These are phyloP conservation scores for Alectoris magna DNA, from an alignment of 2,797 vertebrate species.

Conservation along the genomic window DNA sequence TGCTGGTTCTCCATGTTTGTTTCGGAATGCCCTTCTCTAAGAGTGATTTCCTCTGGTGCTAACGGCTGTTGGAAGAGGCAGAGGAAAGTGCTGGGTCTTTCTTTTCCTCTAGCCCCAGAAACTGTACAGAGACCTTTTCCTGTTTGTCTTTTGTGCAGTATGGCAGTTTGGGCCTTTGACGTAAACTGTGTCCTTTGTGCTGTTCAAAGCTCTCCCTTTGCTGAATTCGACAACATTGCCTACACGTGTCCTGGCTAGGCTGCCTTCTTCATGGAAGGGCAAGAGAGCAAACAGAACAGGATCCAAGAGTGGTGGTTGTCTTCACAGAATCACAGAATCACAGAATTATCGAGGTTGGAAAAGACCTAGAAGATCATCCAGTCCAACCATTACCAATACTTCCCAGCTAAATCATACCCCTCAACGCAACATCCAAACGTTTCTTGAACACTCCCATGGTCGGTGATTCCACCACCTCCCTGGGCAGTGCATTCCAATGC, in stretches of 20 bases:
- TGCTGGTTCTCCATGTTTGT: background rate
- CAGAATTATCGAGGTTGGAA: too few relatives aligned
- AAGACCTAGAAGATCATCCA: too few relatives aligned
- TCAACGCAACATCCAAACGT: too few relatives aligned
- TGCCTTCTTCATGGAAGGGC: background rate
- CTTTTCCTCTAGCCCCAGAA: constrained; percentile 27
- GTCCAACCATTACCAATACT: too few relatives aligned
- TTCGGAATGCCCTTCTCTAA: constrained; percentile 6
- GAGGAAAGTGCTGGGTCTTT: background rate
- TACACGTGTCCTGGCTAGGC: background rate
- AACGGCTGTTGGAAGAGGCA: constrained; percentile 10
- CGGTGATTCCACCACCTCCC: too few relatives aligned
- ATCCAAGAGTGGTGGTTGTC: background rate
- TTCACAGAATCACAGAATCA: too few relatives aligned
- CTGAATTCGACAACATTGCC: background rate
- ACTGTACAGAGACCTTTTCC: constrained; percentile 19
- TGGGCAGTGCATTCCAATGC: too few relatives aligned
- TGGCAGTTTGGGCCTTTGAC: constrained; percentile 18
- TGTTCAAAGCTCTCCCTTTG: background rate
- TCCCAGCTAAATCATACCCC: too few relatives aligned
- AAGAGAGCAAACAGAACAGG: background rate
- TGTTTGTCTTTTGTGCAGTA: constrained; percentile 41
- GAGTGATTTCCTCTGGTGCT: background rate
- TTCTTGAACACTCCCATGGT: too few relatives aligned
- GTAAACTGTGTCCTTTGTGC: constrained; percentile 42